These are phyloP conservation scores for Chymomyza costata DNA, from an alignment of 1,140 invertebrate species.

Conservation along the genomic window DNA sequence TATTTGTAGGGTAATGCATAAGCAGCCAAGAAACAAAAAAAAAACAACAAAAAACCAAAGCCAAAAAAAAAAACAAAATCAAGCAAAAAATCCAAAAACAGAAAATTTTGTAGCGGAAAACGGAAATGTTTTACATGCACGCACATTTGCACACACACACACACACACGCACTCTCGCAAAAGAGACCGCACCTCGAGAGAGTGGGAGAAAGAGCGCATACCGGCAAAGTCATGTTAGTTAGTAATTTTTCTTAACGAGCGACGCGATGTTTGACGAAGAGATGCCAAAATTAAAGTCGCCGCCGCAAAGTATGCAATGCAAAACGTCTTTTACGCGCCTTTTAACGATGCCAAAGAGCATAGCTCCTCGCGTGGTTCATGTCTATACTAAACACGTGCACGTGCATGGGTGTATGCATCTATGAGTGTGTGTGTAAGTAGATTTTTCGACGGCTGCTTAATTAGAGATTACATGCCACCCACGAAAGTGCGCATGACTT, in stretches of 20 bases:
- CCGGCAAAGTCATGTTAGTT: conserved; percentile 33
- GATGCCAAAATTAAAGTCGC: conserved; percentile 5
- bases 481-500: not conserved
- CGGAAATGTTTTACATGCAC: conserved; percentile 70
- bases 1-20: too few species aligned
- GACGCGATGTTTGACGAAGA: conserved; percentile 5
- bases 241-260: conserved; percentile 32
- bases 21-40: too few species aligned
- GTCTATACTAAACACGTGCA: too few species aligned
- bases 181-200: conserved; percentile 7
- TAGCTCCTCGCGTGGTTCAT: too few species aligned
- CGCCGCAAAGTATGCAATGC: conserved; percentile 42
- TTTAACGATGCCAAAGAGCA: conserved; percentile 7
- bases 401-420: conserved; percentile 5
- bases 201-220: too few species aligned
- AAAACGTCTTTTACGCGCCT: conserved; percentile 32
- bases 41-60: too few species aligned
- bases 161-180: conserved; percentile 3
- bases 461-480: conserved; percentile 38
- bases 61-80: too few species aligned
- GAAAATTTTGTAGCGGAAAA: conserved; percentile 66
- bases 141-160: conserved; percentile 22
- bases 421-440: not conserved
- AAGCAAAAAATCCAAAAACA: conserved; percentile 56
- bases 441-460: conserved; percentile 17